Evolutionary conservation across 2,113 vertebrate genomes (phyloP), one percentile per base, ranked within the genome.

Genomic region (Phalacrocorax carbo): DNA sequence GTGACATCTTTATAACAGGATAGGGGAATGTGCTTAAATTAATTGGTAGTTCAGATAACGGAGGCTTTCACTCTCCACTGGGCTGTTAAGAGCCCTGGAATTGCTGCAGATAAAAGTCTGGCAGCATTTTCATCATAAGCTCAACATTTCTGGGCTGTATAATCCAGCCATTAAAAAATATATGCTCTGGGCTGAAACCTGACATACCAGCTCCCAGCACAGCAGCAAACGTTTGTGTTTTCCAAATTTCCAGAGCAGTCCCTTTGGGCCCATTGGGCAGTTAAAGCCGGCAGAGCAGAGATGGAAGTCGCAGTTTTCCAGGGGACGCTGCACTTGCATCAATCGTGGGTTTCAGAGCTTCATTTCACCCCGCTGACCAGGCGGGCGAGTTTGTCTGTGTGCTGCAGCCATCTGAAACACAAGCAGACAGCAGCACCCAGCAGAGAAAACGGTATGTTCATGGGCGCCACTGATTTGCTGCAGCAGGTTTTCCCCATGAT

Each of bases 91-190:
- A 89, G 36, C 0, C 1, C 57, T 64, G 82, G 80, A 95, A 96
- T 32, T 73, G 92, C 93, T 89, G 86, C 83, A 91, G 92, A 81
- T 87, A 87, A 90, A 97, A 89, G 51, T 14, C 94, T 89, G 86
- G 73, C 86, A 83, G 66, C 4, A 1, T 85, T 94, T 89, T 73
- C 86, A 86, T 82, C 88, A 42, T 21, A n/a, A 95, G 36, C 77
- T 82, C 62, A 62, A 65, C 18, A 2, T 72, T 87, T 94, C 88
- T 70, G 68, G 81, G 78, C 81, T 91, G 71, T 83, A 68, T 13
- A 87, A 89, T 61, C 46, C 81, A 46, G 29, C 61, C 57, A 13
- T 80, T 72, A 81, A 76, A 85, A 60, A 71, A 89, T 72, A 80
- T 10, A 76, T 11, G 52, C 73, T 73, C 46, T 75, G 80, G 62